phyloP scores from a whole-genome alignment of 2,888 invertebrate genomes.

The Andricus curvator region DNA sequence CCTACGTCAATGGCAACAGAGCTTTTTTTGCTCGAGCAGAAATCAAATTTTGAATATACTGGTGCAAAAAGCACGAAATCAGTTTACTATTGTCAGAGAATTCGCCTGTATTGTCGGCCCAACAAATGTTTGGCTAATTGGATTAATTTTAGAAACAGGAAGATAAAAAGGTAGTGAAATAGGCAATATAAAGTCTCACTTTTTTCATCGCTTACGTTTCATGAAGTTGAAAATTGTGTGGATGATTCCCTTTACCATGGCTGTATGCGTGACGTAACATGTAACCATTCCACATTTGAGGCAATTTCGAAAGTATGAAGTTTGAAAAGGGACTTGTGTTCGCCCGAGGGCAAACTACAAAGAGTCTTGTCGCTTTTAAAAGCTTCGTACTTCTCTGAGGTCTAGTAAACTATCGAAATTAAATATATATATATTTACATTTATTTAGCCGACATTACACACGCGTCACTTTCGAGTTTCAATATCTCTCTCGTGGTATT shows the following conservation, averaged over 20 bases:
- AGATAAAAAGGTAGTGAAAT: neutral
- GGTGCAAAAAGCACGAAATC: neutral
- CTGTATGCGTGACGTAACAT: neutral
- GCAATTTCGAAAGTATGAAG: neutral
- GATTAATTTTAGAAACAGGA: neutral
- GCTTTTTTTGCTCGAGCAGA: neutral
- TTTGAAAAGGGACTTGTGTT: neutral
- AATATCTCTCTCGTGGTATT: neutral
- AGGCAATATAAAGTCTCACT: neutral
- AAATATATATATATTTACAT: neutral
- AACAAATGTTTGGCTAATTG: neutral
- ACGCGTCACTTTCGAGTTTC: neutral
- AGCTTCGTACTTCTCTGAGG: neutral
- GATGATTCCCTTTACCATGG: neutral
- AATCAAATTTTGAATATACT: neutral
- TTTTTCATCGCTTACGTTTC: neutral
- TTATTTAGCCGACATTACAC: constrained; percentile 25
- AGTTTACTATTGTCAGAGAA: neutral
- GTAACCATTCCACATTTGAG: neutral
- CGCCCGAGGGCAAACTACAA: neutral
- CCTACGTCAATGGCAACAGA: neutral
- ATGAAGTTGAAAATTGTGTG: neutral
- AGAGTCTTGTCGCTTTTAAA: neutral
- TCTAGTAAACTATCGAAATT: neutral
- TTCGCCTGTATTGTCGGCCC: neutral